Evolutionary conservation across 2,888 invertebrate species (phyloP).

Genomic region (Caenorhabditis parvicauda): DNA sequence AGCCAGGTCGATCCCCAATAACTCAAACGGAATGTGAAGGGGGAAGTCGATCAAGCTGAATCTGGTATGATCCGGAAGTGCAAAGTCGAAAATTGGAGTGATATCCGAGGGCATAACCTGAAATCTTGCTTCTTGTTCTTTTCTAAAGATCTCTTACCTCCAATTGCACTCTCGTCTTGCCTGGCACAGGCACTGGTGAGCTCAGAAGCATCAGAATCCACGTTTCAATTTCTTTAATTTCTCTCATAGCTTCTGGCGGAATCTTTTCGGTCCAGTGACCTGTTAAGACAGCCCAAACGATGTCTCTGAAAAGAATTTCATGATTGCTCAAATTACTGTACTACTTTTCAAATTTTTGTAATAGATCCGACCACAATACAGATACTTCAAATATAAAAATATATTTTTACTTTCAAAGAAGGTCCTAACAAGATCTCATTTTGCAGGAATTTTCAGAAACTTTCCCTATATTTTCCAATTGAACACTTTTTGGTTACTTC

Average conservation of each 20-base stretch:
- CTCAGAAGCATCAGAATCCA: slow-evolving; percentile 94
- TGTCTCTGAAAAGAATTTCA: slow-evolving; percentile 73
- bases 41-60: slow-evolving; percentile 97
- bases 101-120: slow-evolving; percentile 81
- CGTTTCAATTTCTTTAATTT: slow-evolving; percentile 95
- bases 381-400: no score
- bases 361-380: no score
- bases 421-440: no score
- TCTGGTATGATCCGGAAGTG: slow-evolving; percentile 92
- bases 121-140: slow-evolving; percentile 60
- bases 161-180: slow-evolving; percentile 79
- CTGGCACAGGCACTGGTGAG: slow-evolving; percentile 95
- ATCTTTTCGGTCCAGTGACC: slow-evolving; percentile 63
- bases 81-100: slow-evolving; percentile 76
- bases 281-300: slow-evolving; percentile 91
- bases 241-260: slow-evolving; percentile 85
- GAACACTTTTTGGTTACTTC: no score
- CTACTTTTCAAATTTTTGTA: no score
- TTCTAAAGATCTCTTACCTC: slow-evolving; percentile 34
- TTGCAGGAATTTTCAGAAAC: no score
- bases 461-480: no score
- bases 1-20: slow-evolving; percentile 95
- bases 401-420: no score
- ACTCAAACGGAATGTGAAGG: slow-evolving; percentile 90
- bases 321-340: background rate